phyloP scores from a whole-genome alignment of 2,888 invertebrate species.

The Eilema depressum region DNA sequence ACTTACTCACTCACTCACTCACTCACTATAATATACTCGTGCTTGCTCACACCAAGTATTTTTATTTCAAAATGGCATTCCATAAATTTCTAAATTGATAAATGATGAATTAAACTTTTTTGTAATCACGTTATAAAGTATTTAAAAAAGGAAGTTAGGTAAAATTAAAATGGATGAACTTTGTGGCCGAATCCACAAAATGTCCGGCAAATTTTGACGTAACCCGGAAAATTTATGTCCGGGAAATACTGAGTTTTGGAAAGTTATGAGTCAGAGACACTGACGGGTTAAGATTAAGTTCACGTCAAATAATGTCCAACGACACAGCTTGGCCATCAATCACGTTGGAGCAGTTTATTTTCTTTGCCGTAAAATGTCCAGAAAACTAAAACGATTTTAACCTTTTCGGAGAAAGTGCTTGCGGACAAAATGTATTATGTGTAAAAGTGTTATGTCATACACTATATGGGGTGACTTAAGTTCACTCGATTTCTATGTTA shows the following conservation, averaged over 20 bases:
- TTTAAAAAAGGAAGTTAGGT: background rate
- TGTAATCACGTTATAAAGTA: background rate
- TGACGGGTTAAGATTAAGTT: slow-evolving; percentile 20
- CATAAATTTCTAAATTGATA: too few relatives aligned
- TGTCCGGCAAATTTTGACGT: background rate
- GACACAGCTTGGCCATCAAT: slow-evolving; percentile 23
- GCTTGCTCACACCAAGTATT: too few relatives aligned
- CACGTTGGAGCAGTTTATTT: slow-evolving; percentile 10
- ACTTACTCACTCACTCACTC: too few relatives aligned
- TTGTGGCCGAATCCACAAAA: background rate
- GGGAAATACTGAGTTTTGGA: background rate
- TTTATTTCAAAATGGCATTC: too few relatives aligned
- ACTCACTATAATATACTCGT: too few relatives aligned
- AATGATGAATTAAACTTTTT: background rate
- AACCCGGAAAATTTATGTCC: background rate
- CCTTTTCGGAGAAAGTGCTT: background rate
- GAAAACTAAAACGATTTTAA: slow-evolving; percentile 4
- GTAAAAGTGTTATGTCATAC: too few relatives aligned
- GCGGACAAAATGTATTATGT: background rate
- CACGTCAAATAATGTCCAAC: slow-evolving; percentile 24
- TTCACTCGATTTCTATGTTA: too few relatives aligned
- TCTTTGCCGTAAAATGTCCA: slow-evolving; percentile 14
- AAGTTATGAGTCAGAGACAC: slow-evolving; percentile 12
- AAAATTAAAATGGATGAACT: background rate
- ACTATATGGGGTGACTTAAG: too few relatives aligned